A percentile compares a stretch with the other conserved stretches of the same genome.
Conservation (phyloP, 37 sponge, comb jelly and placozoan genomes). For the Bolinopsis microptera region DNA sequence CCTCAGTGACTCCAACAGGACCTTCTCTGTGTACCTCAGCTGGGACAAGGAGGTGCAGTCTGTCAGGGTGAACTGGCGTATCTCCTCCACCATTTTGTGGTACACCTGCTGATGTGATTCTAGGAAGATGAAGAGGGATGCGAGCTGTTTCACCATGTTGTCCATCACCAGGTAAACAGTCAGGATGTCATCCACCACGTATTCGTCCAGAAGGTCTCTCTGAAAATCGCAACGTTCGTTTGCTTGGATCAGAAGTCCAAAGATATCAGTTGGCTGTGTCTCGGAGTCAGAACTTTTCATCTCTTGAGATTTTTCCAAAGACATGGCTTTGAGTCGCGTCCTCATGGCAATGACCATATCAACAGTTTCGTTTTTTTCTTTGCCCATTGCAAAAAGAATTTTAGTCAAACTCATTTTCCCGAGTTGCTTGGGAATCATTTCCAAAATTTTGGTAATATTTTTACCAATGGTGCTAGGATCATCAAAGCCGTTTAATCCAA, state of each 20-base stretch:
- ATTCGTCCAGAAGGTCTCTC: background rate
- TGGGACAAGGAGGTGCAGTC: background rate
- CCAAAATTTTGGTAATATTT: background rate
- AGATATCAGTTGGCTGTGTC: background rate
- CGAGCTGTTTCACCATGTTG: background rate
- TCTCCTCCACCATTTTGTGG: background rate
- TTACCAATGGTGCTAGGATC: background rate
- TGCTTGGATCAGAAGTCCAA: background rate
- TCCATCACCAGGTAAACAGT: background rate
- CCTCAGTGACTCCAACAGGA: background rate
- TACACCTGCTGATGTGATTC: background rate
- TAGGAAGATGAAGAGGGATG: background rate
- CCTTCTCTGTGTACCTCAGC: background rate
- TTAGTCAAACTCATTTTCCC: background rate
- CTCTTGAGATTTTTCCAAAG: background rate
- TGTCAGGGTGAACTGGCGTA: background rate
- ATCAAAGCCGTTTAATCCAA: background rate
- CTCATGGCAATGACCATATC: background rate
- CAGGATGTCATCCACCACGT: background rate
- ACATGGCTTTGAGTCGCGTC: background rate
- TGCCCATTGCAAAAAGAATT: background rate
- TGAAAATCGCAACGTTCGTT: background rate
- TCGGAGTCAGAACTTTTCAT: background rate
- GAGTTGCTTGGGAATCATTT: background rate
- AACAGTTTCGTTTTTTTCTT: background rate